Percentiles rank a stretch among this genome's conserved stretches.
These are phyloP conservation scores for Pheosia gnoma DNA, from an alignment of 2,888 invertebrate species.

Conservation along the genomic window DNA sequence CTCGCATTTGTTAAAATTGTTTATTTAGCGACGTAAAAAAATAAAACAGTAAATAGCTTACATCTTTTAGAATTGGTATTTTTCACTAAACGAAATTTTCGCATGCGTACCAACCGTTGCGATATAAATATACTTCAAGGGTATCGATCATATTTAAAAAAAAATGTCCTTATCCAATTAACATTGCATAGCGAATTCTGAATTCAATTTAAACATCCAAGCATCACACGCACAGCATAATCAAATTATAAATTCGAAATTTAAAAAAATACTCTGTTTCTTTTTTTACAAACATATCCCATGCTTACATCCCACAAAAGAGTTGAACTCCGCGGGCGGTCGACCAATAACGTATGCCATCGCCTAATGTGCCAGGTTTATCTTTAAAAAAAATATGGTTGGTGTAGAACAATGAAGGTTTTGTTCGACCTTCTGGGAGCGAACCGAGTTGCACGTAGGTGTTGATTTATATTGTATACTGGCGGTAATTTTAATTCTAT, in stretches of 20 bases:
- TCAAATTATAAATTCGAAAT: slow-evolving; percentile 24
- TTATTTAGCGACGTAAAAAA: not conserved
- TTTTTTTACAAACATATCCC: slow-evolving; percentile 5
- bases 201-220: not conserved
- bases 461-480: slow-evolving; percentile 50
- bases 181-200: no score
- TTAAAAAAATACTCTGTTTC: slow-evolving; percentile 29
- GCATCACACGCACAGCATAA: slow-evolving; percentile 17
- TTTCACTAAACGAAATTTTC: no score
- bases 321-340: slow-evolving; percentile 30
- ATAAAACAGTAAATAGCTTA: no score
- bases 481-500: not conserved
- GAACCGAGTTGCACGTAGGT: slow-evolving; percentile 40
- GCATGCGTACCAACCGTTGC: no score
- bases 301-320: slow-evolving; percentile 19
- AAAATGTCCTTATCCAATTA: no score
- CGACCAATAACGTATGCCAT: slow-evolving; percentile 36
- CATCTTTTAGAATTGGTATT: no score
- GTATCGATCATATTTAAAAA: no score
- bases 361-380: slow-evolving; percentile 45
- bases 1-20: not conserved
- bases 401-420: slow-evolving; percentile 47
- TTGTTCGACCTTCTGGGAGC: slow-evolving; percentile 26
- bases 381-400: slow-evolving; percentile 41
- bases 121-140: no score